Base-by-base conservation (phyloP, 2,888 invertebrate species). In the Chrysolina oricalcia region DNA sequence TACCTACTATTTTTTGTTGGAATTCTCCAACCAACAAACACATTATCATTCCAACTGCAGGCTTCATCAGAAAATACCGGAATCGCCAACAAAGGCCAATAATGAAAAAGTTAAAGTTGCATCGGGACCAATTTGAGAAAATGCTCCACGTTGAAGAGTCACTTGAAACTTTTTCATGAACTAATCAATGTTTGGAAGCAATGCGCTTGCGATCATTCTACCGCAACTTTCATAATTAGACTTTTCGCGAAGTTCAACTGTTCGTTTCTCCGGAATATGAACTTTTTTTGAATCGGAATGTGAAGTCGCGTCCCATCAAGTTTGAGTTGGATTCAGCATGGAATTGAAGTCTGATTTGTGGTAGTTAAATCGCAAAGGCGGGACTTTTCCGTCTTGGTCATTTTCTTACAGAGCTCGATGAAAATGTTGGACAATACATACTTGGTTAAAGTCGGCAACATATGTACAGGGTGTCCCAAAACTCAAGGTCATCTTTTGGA, bases 151-250 rank as follows among this genome's bases (percentile, higher is more conserved):
- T 82, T 82, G 80, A 83, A 84, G 84, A 83, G 85, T 84, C 84
- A 84, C 85, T 86, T 80, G 82, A 83, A 84, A 85, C 80, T 86
- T 86, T 86, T 86, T 83, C 83, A 82, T 82, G 83, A 85, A 85
- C 85, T 85, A 87, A 86, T 87, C 86, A 87, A 85, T 84, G 86
- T 85, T 84, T 82, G 82, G 81, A 83, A 83, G 84, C 82, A 82
- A 82, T 83, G 83, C 83, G 78, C 81, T 78, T 79, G 82, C 82
- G 84, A 83, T 83, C 82, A 82, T 81, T 79, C 80, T 81, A 82
- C 83, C 84, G 76, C 83, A 85, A 84, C 84, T 85, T 84, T 80
- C 78, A 85, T 86, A 85, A 86, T 86, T 86, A 85, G 83, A 81
- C 83, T 85, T 84, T 84, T 70, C 73, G 69, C 65, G 67, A 75